Percentiles rank a stretch among this genome's conserved stretches.
These are phyloP conservation scores for Piezodorus guildinii DNA, from an alignment of 1,140 invertebrate species.

Conservation along the genomic window DNA sequence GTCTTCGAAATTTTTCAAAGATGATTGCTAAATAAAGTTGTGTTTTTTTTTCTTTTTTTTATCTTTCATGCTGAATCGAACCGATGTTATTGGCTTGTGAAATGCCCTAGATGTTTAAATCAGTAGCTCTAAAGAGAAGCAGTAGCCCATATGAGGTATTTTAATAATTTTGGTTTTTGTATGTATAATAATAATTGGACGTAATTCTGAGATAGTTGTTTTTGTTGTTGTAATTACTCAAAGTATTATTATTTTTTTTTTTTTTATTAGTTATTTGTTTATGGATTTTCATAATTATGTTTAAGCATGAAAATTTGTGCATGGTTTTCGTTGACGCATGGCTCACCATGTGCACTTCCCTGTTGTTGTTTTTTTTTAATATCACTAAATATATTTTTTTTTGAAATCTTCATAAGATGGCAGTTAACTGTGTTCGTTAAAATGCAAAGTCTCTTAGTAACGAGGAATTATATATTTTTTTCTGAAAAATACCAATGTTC, in stretches of 20 bases:
- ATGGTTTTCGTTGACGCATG: background rate
- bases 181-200: too few relatives aligned
- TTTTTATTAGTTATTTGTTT: background rate
- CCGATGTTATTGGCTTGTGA: conserved; percentile 4
- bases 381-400: too few relatives aligned
- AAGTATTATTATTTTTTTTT: background rate
- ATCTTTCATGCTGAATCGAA: conserved; percentile 2
- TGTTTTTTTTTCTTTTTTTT: background rate
- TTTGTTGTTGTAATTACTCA: background rate
- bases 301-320: background rate
- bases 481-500: too few relatives aligned
- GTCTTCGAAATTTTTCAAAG: too few relatives aligned
- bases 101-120: background rate
- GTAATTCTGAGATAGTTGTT: background rate
- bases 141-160: conserved; percentile 9
- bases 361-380: too few relatives aligned
- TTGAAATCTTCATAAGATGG: too few relatives aligned
- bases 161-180: conserved; percentile 3
- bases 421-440: too few relatives aligned
- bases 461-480: too few relatives aligned
- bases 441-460: too few relatives aligned
- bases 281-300: background rate
- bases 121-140: conserved; percentile 11
- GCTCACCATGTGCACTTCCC: too few relatives aligned
- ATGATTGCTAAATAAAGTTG: background rate